Evolutionary conservation across 2,113 vertebrate genomes (phyloP).

Genomic region (Scalopus aquaticus): DNA sequence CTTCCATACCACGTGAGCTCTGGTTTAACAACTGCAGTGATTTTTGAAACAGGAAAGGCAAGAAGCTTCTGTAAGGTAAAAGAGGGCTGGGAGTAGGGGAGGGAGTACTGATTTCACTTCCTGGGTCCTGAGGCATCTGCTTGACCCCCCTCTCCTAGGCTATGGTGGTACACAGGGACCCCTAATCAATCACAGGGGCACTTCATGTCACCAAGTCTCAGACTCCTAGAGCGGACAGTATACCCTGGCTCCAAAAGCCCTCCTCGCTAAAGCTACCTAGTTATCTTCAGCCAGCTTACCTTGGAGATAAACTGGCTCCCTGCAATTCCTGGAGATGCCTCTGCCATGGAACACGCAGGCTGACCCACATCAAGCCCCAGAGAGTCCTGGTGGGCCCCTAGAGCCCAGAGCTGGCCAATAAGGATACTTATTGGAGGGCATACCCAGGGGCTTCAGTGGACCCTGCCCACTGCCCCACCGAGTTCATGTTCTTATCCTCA

Average conservation of each 20-base stretch:
- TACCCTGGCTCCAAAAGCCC: not conserved
- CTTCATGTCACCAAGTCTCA: not conserved
- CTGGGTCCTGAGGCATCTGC: not conserved
- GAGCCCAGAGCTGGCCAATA: not conserved
- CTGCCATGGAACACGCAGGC: not conserved
- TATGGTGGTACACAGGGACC: not conserved
- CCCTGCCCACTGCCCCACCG: not conserved
- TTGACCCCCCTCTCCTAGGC: not conserved
- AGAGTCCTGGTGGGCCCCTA: not conserved
- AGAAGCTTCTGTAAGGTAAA: not conserved
- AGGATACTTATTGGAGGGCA: not conserved
- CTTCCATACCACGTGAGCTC: not conserved
- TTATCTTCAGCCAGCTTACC: slow-evolving; percentile 74
- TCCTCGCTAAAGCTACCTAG: slow-evolving; percentile 79
- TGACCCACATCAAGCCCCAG: not conserved
- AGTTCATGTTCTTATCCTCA: not conserved
- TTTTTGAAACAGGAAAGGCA: not conserved
- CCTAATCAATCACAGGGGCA: not conserved
- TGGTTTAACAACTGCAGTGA: not conserved
- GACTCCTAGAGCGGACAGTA: rapidly evolving
- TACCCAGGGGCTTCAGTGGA: not conserved
- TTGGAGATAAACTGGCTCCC: slow-evolving; percentile 83
- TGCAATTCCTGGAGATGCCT: slow-evolving; percentile 57
- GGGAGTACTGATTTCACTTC: not conserved
- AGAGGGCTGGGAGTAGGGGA: too few species aligned